Evolutionary conservation across 1,140 invertebrate species (phyloP).

Genomic region (Bilobella aurantiaca): DNA sequence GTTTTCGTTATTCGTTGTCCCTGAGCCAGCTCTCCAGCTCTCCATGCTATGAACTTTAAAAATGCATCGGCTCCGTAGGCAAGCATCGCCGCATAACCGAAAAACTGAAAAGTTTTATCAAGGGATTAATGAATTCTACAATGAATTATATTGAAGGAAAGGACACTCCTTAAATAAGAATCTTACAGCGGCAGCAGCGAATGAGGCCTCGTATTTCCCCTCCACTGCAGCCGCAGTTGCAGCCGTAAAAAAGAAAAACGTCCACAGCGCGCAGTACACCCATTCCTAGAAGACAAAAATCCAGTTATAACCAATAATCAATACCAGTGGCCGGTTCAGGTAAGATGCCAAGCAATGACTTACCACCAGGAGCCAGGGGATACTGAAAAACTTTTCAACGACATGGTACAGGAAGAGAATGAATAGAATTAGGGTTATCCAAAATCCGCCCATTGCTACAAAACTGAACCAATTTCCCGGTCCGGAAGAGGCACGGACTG

Average conservation of each 20-base stretch:
- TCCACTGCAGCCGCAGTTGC: slow-evolving; percentile 51
- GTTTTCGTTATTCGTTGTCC: slow-evolving; percentile 55
- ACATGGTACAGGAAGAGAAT: slow-evolving; percentile 74
- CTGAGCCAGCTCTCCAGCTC: slow-evolving; percentile 58
- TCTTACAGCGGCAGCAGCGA: slow-evolving; percentile 57
- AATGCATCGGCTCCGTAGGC: slow-evolving; percentile 64
- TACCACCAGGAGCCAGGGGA: slow-evolving; percentile 78
- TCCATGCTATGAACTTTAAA: slow-evolving; percentile 56
- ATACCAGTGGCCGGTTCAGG: too few species aligned
- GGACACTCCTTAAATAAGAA: not conserved
- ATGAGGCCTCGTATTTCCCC: slow-evolving; percentile 42
- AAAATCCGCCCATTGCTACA: slow-evolving; percentile 73
- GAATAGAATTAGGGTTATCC: slow-evolving; percentile 68
- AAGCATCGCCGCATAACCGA: slow-evolving; percentile 65
- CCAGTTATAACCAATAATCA: not conserved
- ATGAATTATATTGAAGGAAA: not conserved
- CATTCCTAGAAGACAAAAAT: slow-evolving; percentile 49
- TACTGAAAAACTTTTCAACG: slow-evolving; percentile 68
- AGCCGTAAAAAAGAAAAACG: slow-evolving; percentile 58
- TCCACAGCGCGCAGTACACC: slow-evolving; percentile 58
- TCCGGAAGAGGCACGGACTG: slow-evolving; percentile 45
- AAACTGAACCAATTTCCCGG: slow-evolving; percentile 61
- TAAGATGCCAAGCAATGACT: too few species aligned
- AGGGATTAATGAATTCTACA: slow-evolving; percentile 5
- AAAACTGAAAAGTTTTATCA: slow-evolving; percentile 53